phyloP scores from a whole-genome alignment of 2,888 invertebrate species.

The Mythimna ferrago region DNA sequence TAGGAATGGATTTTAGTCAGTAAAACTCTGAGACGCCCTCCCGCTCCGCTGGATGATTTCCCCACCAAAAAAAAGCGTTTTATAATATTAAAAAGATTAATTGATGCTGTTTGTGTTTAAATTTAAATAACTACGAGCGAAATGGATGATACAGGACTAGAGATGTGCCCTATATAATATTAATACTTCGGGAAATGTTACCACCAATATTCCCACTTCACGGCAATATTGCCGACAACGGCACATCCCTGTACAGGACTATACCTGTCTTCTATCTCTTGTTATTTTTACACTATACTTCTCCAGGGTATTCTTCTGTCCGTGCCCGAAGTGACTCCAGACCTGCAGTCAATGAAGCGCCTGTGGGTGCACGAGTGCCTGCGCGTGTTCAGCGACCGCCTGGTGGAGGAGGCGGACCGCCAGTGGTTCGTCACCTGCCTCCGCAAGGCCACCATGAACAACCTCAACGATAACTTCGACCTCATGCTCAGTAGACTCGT shows the following conservation, averaged over 20 bases:
- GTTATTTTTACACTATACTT: neutral
- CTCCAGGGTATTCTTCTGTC: constrained; percentile 96
- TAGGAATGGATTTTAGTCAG: too few relatives aligned
- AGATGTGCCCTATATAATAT: too few relatives aligned
- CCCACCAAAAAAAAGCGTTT: too few relatives aligned
- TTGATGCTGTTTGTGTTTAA: too few relatives aligned
- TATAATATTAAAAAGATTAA: too few relatives aligned
- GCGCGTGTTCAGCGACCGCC: constrained; percentile 97
- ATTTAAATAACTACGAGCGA: neutral
- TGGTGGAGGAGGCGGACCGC: constrained; percentile 96
- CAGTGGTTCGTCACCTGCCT: constrained; percentile 95
- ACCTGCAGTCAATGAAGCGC: constrained; percentile 95
- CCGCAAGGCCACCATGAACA: constrained; percentile 90
- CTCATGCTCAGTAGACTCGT: constrained; percentile 93
- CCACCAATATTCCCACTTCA: too few relatives aligned
- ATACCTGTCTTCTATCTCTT: neutral
- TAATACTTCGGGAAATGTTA: too few relatives aligned
- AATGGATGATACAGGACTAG: neutral
- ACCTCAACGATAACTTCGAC: constrained; percentile 93
- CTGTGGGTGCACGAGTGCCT: constrained; percentile 98
- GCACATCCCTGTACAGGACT: too few relatives aligned
- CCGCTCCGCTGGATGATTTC: too few relatives aligned
- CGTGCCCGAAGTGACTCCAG: constrained; percentile 97
- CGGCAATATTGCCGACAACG: too few relatives aligned
- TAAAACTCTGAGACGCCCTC: too few relatives aligned